Evolutionary conservation across 2,888 invertebrate species (phyloP).

Genomic region (Epistrophe eligans): DNA sequence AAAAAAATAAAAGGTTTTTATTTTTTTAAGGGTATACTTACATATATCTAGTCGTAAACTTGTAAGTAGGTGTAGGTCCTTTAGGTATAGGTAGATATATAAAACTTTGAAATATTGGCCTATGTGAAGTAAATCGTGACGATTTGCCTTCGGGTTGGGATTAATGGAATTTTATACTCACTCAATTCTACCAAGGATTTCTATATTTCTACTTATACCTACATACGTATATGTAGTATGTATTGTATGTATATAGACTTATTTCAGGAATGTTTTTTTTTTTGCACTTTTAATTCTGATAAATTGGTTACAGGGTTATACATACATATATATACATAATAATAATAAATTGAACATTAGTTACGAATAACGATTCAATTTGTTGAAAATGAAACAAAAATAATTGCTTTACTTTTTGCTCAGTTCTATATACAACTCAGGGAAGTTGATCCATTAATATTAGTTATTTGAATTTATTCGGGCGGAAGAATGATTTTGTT

Average conservation of each 20-base stretch:
- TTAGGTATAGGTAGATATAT: no score
- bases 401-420: neutral
- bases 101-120: conserved; percentile 48
- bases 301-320: conserved; percentile 29
- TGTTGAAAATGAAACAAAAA: conserved; percentile 20
- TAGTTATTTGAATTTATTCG: conserved; percentile 19
- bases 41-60: no score
- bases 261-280: neutral
- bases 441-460: conserved; percentile 27
- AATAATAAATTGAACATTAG: conserved; percentile 12
- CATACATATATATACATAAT: neutral
- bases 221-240: no score
- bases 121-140: conserved; percentile 52
- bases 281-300: conserved; percentile 33
- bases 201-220: neutral
- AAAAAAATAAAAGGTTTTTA: conserved; percentile 36
- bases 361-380: conserved; percentile 32
- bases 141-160: conserved; percentile 39
- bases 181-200: conserved; percentile 45
- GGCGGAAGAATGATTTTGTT: conserved; percentile 15
- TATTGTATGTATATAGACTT: neutral
- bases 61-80: no score
- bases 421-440: neutral
- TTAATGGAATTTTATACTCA: conserved; percentile 50
- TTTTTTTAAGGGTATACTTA: neutral